Base-by-base conservation (phyloP, 2,888 invertebrate genomes). In the Andrena hattorfiana region DNA sequence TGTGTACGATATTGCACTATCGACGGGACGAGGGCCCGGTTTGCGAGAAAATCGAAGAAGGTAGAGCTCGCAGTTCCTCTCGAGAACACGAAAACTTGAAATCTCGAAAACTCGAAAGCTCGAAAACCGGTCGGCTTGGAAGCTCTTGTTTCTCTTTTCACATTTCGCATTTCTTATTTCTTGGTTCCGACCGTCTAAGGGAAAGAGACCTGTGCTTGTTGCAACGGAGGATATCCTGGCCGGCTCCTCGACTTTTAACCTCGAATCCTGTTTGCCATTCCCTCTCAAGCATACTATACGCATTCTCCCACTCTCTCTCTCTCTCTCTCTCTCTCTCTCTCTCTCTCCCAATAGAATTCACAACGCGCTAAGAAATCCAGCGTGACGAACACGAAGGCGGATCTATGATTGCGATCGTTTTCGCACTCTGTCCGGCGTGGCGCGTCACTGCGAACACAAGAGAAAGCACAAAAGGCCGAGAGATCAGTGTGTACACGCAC, bases 151-250 rank as follows among this genome's bases (percentile, higher is more conserved):
- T 64, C 48, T 13, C 42, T 42, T 42, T 42, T 42, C 42, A 42
- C 42, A 13, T 42, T 32, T 35, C 35, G 10, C 32, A 32, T 32
- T 10, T 35, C 62, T 30, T 30, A 16, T 64, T 59, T 69, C 59
- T 35, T 54, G 54, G 13, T 20, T 49, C 59, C 59, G 59, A 32
- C 64, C 60, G 70, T 63, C 64, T 70, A 56, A 66, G 30, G 62
- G 72, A 83, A 87, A 91, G 89, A 88, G 89, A 93, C 89, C 90
- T 92, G 91, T 92, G 93, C 91, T 93, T 91, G 93, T 93, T 92
- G 93, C 93, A 92, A 93, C 91, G 90, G 89, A 92, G 67, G 64
- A 66, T 48, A 90, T 90, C 81, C 87, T 83, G 88, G 89, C 83
- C 82, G 86, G 85, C 67, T 80, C 49, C 54, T 67, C 77, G 67